These are phyloP conservation scores for Paramormyrops hopkinsi DNA, from an alignment of 2,797 vertebrate genomes.

Conservation along the genomic window DNA sequence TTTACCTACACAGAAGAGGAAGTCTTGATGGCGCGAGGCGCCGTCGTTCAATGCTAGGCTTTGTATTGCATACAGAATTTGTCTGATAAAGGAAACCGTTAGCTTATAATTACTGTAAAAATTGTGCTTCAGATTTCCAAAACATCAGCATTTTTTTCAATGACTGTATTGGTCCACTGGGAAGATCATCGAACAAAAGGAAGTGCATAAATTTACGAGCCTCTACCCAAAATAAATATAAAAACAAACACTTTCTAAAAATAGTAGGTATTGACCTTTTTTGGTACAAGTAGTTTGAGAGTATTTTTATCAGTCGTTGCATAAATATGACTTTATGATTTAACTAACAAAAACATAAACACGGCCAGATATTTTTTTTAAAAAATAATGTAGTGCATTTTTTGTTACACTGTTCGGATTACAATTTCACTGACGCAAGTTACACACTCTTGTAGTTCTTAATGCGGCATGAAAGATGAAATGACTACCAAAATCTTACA, in stretches of 20 bases:
- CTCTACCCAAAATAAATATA: constrained; percentile 18
- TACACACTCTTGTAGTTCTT: neutral
- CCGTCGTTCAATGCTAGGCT: constrained; percentile 55
- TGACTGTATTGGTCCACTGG: constrained; percentile 64
- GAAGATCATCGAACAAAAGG: constrained; percentile 55
- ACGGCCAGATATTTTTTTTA: neutral
- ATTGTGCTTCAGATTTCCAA: constrained; percentile 70
- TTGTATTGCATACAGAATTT: constrained; percentile 74
- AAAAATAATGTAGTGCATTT: neutral
- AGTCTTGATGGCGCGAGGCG: constrained; percentile 63
- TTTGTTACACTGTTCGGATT: neutral
- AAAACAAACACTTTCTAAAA: constrained; percentile 41
- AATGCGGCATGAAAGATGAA: neutral
- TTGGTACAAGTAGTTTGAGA: constrained; percentile 3
- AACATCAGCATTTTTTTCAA: constrained; percentile 39
- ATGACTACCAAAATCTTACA: neutral
- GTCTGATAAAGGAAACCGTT: constrained; percentile 52
- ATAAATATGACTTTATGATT: neutral
- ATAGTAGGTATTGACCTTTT: constrained; percentile 34
- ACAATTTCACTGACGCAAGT: neutral
- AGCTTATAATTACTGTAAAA: constrained; percentile 63
- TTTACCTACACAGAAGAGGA: constrained; percentile 65
- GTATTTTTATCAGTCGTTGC: constrained; percentile 2
- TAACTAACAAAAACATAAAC: constrained; percentile 7
- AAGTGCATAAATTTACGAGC: constrained; percentile 42